These are phyloP conservation scores for Natator depressus DNA, from an alignment of 2,113 vertebrate genomes.

Conservation along the genomic window DNA sequence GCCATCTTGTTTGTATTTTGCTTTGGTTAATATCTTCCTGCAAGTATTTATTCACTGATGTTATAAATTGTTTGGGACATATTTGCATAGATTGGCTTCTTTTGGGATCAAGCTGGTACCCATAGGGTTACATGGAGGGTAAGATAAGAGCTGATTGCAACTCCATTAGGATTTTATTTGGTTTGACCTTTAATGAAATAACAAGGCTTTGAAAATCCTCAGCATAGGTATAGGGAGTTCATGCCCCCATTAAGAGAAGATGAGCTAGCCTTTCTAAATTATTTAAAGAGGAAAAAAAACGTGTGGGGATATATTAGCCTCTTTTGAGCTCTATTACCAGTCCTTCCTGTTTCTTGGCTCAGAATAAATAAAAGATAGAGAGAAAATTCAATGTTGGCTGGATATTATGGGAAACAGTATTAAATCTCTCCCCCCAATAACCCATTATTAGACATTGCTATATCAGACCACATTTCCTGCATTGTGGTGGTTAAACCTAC, in stretches of 20 bases:
- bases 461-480: not conserved
- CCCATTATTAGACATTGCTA: not conserved
- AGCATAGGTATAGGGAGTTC: not conserved
- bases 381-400: not conserved
- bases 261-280: slow-evolving; percentile 16
- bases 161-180: not conserved
- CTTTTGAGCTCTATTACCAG: not conserved
- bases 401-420: not conserved
- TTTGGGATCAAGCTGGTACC: not conserved
- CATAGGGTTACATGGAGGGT: not conserved
- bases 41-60: rapidly evolving
- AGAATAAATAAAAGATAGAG: not conserved
- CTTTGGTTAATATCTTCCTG: not conserved
- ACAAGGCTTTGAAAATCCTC: not conserved
- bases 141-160: not conserved
- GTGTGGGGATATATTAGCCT: not conserved
- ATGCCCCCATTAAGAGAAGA: not conserved
- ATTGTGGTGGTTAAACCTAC: not conserved
- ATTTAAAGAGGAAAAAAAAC: not conserved
- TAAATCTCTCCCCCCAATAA: not conserved
- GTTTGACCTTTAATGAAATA: not conserved
- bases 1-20: not conserved
- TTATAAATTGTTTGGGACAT: not conserved
- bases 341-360: not conserved
- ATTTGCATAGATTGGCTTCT: not conserved